Base-by-base conservation (phyloP, 1,140 invertebrate species). In the Oscheius sp. region DNA sequence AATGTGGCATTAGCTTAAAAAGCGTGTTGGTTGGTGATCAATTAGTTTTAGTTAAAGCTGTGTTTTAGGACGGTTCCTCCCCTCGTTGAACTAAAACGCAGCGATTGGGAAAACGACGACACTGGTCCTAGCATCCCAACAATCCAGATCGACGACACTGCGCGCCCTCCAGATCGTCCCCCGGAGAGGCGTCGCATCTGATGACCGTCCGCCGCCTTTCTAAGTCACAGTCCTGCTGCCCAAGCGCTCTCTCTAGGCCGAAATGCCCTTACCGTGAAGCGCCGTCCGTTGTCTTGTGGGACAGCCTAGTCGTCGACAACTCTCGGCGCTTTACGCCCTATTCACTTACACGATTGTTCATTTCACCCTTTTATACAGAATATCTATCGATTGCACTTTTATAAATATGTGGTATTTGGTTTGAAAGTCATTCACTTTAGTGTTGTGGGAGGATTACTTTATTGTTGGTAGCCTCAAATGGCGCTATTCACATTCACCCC, bases 111-210 rank as follows among this genome's bases (percentile, higher is more conserved):
- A 23, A 23, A 32, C 3, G 49, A 49, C 38, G 18, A 36, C 28
- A 7, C 10, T 13, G 55, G 55, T 29, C 52, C 52, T 1, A 52
- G 45, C 38, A 55, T 68, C 15, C 67, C 67, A 28, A 35, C 52
- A 20, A 68, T 68, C n/a, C 49, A 58, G n/a, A 59, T 68, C 26
- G 67, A 68, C 28, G 67, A 68, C 28, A 55, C 49, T 4, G 49
- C 15, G 20, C 49, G 52, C 3, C 49, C 34, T 58, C 35, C 52
- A 29, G 35, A 49, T 1, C n/a, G 55, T 28, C 67, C 67, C 2
- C 67, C 67, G 13, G 55, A 49, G 18, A 29, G 67, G 34, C 58
- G 34, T 20, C 18, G 67, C 23, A 59, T 68, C 18, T 68, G 31
- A 26, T 23, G 10, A 42, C 29, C 35, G 32, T 34, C 10, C 10